phyloP scores from a whole-genome alignment of 2,888 invertebrate genomes.

The Leistus spinibarbis region DNA sequence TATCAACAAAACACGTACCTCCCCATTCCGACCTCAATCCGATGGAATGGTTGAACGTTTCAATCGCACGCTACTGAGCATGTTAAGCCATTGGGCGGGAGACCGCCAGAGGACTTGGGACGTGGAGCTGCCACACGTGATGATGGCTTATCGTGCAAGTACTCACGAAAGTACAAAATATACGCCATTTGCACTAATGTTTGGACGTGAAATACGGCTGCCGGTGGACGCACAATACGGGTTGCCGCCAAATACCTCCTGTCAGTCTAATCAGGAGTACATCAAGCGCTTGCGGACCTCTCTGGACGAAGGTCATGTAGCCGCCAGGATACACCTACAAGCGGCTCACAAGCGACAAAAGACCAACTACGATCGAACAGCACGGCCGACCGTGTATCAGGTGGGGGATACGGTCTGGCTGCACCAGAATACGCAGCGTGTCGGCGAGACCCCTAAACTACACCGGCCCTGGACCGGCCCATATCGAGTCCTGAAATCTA shows the following conservation, averaged over 20 bases:
- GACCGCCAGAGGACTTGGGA: slow-evolving; percentile 13
- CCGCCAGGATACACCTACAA: neutral
- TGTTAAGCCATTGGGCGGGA: slow-evolving; percentile 25
- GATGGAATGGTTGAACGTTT: slow-evolving; percentile 43
- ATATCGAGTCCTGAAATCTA: neutral
- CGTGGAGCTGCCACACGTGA: slow-evolving; percentile 14
- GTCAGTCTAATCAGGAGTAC: slow-evolving; percentile 4
- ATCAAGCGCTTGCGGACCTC: too few relatives aligned
- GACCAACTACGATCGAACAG: neutral
- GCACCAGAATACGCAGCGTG: neutral
- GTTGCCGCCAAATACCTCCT: too few relatives aligned
- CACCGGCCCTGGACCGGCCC: slow-evolving; percentile 21
- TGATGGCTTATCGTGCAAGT: too few relatives aligned
- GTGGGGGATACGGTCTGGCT: slow-evolving; percentile 11
- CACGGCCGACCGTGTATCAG: neutral
- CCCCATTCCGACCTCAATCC: slow-evolving; percentile 42
- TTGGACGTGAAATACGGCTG: slow-evolving; percentile 16
- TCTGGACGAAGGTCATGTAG: neutral
- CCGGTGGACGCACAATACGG: too few relatives aligned
- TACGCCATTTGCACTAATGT: slow-evolving; percentile 23
- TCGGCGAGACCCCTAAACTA: slow-evolving; percentile 3
- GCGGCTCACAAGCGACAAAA: slow-evolving; percentile 2
- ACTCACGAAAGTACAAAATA: slow-evolving; percentile 30
- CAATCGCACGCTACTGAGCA: slow-evolving; percentile 41
- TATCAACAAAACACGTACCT: slow-evolving; percentile 42